Evolutionary conservation across 2,797 vertebrate genomes (phyloP).

Genomic region (Anas flavirostris): DNA sequence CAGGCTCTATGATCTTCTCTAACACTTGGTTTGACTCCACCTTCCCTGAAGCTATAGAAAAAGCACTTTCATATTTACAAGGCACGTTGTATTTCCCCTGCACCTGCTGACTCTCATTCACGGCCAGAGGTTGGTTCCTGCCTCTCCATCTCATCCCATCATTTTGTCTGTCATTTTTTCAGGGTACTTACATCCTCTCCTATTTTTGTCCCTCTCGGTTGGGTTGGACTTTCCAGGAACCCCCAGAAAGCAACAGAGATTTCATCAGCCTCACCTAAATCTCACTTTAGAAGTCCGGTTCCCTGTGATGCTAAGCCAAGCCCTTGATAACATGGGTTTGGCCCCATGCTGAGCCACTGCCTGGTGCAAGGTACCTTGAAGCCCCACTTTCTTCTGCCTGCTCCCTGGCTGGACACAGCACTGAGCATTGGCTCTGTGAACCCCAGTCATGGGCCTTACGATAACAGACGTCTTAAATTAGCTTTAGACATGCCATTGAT

Average conservation of each 20-base stretch:
- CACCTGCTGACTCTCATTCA: background rate
- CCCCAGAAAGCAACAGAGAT: background rate
- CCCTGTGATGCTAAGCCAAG: background rate
- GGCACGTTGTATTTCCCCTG: background rate
- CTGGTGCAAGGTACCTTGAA: background rate
- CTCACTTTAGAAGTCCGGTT: background rate
- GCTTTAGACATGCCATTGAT: background rate
- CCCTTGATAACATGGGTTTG: background rate
- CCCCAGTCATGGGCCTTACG: background rate
- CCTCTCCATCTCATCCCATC: background rate
- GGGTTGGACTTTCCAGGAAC: background rate
- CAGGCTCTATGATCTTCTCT: background rate
- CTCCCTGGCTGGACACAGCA: background rate
- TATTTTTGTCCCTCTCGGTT: background rate
- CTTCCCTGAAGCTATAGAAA: background rate
- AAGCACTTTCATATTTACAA: background rate
- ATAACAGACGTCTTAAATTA: background rate
- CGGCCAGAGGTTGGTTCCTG: background rate
- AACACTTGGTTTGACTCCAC: background rate
- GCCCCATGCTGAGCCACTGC: background rate
- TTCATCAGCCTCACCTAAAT: background rate
- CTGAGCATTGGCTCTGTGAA: background rate
- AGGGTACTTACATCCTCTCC: background rate
- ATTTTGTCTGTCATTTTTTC: background rate
- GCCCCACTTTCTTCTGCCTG: background rate